Evolutionary conservation across 2,113 vertebrate genomes (phyloP).

Genomic region (Psittacara wagleri): DNA sequence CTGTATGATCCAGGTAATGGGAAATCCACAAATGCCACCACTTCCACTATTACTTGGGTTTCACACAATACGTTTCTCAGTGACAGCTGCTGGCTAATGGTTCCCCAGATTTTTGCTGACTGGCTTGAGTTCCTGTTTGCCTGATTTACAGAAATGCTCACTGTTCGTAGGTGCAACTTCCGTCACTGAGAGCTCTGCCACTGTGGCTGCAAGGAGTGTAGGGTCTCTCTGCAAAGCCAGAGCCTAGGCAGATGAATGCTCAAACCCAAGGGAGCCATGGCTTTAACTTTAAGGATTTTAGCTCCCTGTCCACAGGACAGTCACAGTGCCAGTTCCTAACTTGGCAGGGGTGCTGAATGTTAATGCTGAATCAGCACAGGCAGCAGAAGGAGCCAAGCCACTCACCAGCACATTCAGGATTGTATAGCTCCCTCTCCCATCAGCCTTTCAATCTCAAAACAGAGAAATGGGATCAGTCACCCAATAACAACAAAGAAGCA

Average conservation of each 20-base stretch:
- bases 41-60: neutral
- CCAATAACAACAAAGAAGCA: neutral
- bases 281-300: neutral
- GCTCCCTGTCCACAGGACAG: neutral
- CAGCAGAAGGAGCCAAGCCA: neutral
- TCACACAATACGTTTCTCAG: accelerated
- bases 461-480: neutral
- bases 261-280: neutral
- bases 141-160: neutral
- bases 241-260: neutral
- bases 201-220: neutral
- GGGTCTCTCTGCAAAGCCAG: neutral
- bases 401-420: neutral
- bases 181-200: neutral
- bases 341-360: neutral
- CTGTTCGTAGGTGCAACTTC: neutral
- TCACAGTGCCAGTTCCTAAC: neutral
- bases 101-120: neutral
- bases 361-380: neutral
- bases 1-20: neutral
- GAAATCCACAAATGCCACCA: neutral
- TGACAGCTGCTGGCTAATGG: neutral
- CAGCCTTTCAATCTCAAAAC: neutral
- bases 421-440: neutral
- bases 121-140: neutral